Conservation (phyloP, 2,888 invertebrate species). For the Rhagophthalmus giganteus region DNA sequence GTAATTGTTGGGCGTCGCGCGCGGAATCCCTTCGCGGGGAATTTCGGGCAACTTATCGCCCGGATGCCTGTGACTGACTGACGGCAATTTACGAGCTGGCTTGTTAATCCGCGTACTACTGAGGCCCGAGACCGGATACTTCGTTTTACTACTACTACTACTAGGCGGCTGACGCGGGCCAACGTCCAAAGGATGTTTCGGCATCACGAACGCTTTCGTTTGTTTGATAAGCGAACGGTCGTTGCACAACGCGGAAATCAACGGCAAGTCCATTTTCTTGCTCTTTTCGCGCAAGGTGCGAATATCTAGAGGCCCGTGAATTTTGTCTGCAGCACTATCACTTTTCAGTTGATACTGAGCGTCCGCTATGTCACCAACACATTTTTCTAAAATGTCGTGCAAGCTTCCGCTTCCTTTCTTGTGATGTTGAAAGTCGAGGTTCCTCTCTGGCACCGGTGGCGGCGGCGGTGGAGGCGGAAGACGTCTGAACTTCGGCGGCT, state of each 20-base stretch:
- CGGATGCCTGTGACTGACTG: constrained; percentile 70
- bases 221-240: constrained; percentile 87
- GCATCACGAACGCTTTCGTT: constrained; percentile 82
- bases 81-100: constrained; percentile 60
- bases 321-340: constrained; percentile 29
- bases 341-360: constrained; percentile 22
- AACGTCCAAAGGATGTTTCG: constrained; percentile 61
- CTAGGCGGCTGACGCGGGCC: constrained; percentile 53
- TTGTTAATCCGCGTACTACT: constrained; percentile 63
- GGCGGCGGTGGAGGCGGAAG: constrained; percentile 60
- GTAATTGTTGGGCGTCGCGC: constrained; percentile 72
- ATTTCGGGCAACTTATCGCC: constrained; percentile 75
- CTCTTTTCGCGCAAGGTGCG: constrained; percentile 85
- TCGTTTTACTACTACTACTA: constrained; percentile 56
- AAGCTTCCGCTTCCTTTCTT: constrained; percentile 16
- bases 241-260: constrained; percentile 92
- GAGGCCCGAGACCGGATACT: constrained; percentile 69
- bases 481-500: constrained; percentile 59
- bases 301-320: constrained; percentile 65
- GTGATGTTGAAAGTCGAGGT: constrained; percentile 49
- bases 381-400: constrained; percentile 42
- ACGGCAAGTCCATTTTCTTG: constrained; percentile 85
- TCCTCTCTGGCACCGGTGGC: constrained; percentile 55
- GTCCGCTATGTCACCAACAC: constrained; percentile 27
- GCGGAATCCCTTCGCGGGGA: constrained; percentile 59